Evolutionary conservation across 1,140 invertebrate genomes (phyloP), one percentile per base, ranked within the genome.

Genomic region (Brachionus koreanus): DNA sequence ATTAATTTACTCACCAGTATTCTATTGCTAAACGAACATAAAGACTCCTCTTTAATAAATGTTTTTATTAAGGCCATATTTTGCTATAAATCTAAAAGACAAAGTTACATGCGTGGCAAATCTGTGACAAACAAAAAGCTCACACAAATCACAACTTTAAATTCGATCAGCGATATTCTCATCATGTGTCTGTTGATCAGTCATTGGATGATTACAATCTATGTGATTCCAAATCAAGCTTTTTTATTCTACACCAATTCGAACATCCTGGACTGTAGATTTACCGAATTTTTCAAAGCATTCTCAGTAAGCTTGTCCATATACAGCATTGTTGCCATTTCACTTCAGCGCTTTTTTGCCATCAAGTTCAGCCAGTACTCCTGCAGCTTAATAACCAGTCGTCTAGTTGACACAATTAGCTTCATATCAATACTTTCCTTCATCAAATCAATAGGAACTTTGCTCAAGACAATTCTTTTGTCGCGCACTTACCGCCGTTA

Each of bases 271-370:
- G 33, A 79, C 39, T 79, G 76, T 25, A 57, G 33, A 13, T 5
- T 65, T 23, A 61, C 49, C 23, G 76, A 79, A 23, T 79, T 79
- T 79, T 37, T 79, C 49, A 79, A 79, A 25, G 76, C 76, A 12
- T 79, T 79, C 25, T 57, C 49, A 16, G 76, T 79, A 39, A 79
- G 49, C 19, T 33, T 61, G 33, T 79, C 76, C 33, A 79, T 79
- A 23, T 79, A 79, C 33, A 79, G 76, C 29, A 39, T 79, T 39
- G 76, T 79, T 25, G 76, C 76, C 37, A 57, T 79, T 5, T 79
- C 76, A 25, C 25, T 79, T 12, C 76, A 79, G 25, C 19, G 76
- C 5, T 79, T 79, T 39, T 61, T 79, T 43, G 76, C 76, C 19
- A 79, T 79, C 39, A 79, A 79, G 57, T 61, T 13, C 57, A 57